A percentile compares a stretch with the other conserved stretches of the same genome.
Evolutionary conservation across 2,113 vertebrate genomes (phyloP).

Genomic region (Callorhinus ursinus): DNA sequence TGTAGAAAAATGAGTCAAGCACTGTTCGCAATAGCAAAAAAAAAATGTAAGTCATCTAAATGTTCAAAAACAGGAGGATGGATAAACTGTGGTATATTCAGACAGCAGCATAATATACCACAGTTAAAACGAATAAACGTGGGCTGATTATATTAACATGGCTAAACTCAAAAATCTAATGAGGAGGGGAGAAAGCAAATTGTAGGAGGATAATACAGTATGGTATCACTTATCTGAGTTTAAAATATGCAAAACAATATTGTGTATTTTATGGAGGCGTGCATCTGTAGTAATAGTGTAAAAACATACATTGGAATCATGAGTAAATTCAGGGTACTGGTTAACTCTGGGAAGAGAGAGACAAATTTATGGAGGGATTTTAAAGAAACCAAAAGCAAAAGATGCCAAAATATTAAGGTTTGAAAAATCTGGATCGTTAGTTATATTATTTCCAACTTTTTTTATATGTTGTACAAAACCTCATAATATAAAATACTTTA

Average conservation of each 20-base stretch:
- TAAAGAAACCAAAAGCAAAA: conserved; percentile 45
- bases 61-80: conserved; percentile 53
- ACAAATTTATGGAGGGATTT: conserved; percentile 38
- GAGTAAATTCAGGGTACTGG: conserved; percentile 7
- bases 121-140: conserved; percentile 61
- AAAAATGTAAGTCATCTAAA: conserved; percentile 52
- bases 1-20: conserved; percentile 53
- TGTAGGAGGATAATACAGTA: not conserved
- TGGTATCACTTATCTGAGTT: not conserved
- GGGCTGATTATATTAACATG: conserved; percentile 28
- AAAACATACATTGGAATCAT: not conserved
- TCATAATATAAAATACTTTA: conserved; percentile 46
- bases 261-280: not conserved
- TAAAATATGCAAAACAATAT: conserved; percentile 48
- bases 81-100: conserved; percentile 59
- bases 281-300: not conserved
- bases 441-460: conserved; percentile 13
- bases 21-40: conserved; percentile 52
- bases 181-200: not conserved
- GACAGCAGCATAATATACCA: conserved; percentile 43
- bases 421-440: not conserved
- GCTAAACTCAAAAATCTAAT: conserved; percentile 54
- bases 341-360: not conserved
- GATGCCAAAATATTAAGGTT: conserved; percentile 21
- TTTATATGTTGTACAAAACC: not conserved